Conservation (phyloP, 2,113 vertebrate species). For the Aptenodytes forsteri region DNA sequence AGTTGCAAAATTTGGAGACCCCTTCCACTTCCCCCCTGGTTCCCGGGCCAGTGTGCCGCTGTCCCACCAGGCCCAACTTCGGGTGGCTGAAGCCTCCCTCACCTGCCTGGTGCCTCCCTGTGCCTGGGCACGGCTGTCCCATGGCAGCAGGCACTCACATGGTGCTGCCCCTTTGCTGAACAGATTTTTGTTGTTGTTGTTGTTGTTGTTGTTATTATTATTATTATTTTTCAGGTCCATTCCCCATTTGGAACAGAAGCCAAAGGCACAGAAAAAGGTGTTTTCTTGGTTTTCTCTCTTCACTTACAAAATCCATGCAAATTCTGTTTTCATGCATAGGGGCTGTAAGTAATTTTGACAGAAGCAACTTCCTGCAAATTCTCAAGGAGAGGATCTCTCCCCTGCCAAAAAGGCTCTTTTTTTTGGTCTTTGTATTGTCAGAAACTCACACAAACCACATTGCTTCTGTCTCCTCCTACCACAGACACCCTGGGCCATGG, state of each 20-base stretch:
- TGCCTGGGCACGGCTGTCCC: background rate
- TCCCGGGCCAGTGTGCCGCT: background rate
- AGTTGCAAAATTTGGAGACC: background rate
- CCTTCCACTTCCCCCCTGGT: too few species aligned
- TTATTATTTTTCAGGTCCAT: background rate
- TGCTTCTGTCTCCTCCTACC: background rate
- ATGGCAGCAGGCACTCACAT: background rate
- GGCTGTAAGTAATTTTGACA: background rate
- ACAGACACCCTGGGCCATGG: background rate
- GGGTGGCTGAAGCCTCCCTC: too few species aligned
- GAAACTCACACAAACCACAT: background rate
- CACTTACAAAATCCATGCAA: background rate
- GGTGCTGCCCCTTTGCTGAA: background rate
- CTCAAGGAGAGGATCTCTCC: background rate
- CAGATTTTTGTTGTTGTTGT: background rate
- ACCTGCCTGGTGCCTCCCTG: fast-evolving
- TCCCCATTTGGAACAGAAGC: background rate
- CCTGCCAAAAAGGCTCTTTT: background rate
- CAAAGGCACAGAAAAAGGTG: background rate
- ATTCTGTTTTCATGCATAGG: background rate
- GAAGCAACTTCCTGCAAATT: background rate
- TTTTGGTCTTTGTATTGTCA: background rate
- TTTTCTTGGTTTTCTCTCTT: background rate
- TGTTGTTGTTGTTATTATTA: too few species aligned
- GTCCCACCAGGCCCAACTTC: too few species aligned